Conservation (phyloP, 2,113 vertebrate genomes). For the Sterrhoptilus dennistouni region DNA sequence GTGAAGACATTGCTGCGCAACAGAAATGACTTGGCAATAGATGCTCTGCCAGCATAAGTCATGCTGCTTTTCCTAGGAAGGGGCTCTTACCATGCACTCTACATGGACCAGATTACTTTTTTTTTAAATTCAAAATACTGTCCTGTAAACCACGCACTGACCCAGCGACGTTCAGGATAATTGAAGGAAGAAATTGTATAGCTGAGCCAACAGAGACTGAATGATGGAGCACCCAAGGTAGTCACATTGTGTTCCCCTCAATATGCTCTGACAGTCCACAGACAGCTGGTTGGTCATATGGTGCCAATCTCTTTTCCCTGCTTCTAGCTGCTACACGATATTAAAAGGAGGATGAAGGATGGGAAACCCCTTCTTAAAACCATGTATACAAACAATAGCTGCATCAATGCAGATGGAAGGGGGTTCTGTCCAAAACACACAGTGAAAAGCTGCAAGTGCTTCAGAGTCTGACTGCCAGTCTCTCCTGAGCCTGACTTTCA, state of each 20-base stretch:
- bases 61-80: not conserved
- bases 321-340: not conserved
- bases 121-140: not conserved
- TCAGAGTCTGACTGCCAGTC: not conserved
- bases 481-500: not conserved
- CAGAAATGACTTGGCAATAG: not conserved
- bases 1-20: not conserved
- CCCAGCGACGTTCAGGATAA: not conserved
- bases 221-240: not conserved
- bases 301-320: not conserved
- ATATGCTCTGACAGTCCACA: constrained; percentile 39
- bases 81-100: not conserved
- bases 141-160: not conserved
- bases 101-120: not conserved
- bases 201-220: not conserved
- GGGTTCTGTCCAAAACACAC: not conserved
- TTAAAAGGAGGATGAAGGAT: constrained; percentile 30
- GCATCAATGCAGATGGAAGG: constrained; percentile 18
- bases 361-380: constrained; percentile 6
- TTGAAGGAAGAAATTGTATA: not conserved
- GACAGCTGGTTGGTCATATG: constrained; percentile 56
- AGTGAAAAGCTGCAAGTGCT: not conserved
- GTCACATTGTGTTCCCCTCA: not conserved
- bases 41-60: not conserved
- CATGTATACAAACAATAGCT: constrained; percentile 9